Conservation (phyloP, 2,888 invertebrate genomes). For the Neoitamus cyanurus region DNA sequence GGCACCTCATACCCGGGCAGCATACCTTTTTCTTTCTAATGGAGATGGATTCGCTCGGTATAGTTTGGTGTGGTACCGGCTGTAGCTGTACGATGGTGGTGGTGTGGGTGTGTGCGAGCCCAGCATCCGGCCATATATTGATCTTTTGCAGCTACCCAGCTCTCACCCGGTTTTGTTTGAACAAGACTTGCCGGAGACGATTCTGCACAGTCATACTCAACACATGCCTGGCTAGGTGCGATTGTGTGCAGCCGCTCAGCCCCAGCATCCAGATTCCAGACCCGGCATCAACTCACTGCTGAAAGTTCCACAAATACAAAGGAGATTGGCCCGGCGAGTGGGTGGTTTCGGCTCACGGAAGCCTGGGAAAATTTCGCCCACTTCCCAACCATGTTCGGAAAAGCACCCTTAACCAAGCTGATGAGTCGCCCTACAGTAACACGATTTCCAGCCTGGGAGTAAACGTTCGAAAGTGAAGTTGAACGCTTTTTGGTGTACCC, state of each 20-base stretch:
- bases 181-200: neutral
- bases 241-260: conserved; percentile 36
- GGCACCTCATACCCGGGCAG: neutral
- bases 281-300: neutral
- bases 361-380: conserved; percentile 20
- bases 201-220: conserved; percentile 48
- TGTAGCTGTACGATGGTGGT: neutral
- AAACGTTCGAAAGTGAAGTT: conserved; percentile 46
- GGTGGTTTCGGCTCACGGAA: conserved; percentile 13
- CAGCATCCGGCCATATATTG: conserved; percentile 43
- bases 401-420: conserved; percentile 22
- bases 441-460: conserved; percentile 31
- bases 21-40: conserved; percentile 22
- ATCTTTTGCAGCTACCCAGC: conserved; percentile 42
- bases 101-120: conserved; percentile 1
- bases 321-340: neutral
- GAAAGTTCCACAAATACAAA: conserved; percentile 16
- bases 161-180: conserved; percentile 37
- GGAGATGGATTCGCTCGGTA: conserved; percentile 3
- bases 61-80: neutral
- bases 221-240: neutral
- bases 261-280: neutral
- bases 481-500: conserved; percentile 43
- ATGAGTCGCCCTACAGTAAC: conserved; percentile 28
- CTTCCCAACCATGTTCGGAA: neutral